Evolutionary conservation across 2,888 invertebrate species (phyloP).

Genomic region (Flexamia atlantica): DNA sequence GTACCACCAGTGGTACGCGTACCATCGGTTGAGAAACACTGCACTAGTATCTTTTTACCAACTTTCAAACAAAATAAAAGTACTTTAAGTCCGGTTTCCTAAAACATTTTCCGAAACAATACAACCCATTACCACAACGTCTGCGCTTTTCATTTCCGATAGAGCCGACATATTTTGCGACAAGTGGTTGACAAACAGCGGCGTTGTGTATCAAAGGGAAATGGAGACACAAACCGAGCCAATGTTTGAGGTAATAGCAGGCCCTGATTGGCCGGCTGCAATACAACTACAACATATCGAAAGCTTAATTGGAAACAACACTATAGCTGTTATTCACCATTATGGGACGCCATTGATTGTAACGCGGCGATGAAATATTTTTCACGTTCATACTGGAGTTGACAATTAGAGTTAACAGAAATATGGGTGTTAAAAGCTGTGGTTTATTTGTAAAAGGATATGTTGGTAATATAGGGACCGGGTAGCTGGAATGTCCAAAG

Average conservation of each 20-base stretch:
- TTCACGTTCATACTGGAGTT: too few species aligned
- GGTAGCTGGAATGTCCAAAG: too few species aligned
- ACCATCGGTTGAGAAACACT: too few species aligned
- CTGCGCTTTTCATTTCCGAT: neutral
- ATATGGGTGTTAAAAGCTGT: too few species aligned
- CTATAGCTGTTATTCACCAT: neutral
- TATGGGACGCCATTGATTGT: neutral
- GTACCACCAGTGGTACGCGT: too few species aligned
- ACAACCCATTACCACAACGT: neutral
- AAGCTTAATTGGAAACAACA: conserved; percentile 16
- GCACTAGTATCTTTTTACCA: too few species aligned
- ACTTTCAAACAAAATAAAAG: too few species aligned
- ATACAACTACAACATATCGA: conserved; percentile 19
- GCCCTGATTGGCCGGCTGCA: conserved; percentile 7
- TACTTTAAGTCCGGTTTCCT: too few species aligned
- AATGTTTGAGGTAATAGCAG: conserved; percentile 23
- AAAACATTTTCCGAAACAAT: too few species aligned
- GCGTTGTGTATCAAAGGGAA: conserved; percentile 34
- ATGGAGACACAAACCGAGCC: neutral
- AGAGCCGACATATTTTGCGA: neutral
- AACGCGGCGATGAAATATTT: neutral
- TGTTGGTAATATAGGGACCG: too few species aligned
- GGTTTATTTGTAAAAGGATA: too few species aligned
- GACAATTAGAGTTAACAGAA: too few species aligned
- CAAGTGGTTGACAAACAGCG: conserved; percentile 9